phyloP scores from a whole-genome alignment of 2,797 vertebrate genomes.

The Sparus aurata region DNA sequence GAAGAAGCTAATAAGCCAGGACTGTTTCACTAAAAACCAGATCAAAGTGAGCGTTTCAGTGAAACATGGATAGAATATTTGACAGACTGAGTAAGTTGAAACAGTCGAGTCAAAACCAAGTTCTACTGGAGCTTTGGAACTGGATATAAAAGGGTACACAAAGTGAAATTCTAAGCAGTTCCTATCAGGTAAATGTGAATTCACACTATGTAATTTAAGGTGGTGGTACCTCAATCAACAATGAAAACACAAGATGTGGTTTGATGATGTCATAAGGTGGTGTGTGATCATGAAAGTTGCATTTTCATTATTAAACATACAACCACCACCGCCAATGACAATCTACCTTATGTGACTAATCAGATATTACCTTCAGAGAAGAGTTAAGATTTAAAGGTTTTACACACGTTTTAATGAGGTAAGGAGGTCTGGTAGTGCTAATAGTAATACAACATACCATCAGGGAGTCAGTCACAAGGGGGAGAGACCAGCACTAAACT shows the following conservation, averaged over 20 bases:
- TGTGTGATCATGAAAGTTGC: no score
- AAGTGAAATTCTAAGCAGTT: not conserved
- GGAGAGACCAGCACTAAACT: not conserved
- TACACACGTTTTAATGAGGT: no score
- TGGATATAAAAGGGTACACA: not conserved
- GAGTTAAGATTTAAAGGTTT: no score
- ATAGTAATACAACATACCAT: not conserved
- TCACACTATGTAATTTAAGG: not conserved
- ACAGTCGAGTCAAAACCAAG: not conserved
- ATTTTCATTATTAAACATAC: no score
- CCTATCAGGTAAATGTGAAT: not conserved
- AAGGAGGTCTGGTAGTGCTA: not conserved
- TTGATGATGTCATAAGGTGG: no score
- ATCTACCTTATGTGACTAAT: no score
- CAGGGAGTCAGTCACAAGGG: not conserved
- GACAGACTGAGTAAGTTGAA: not conserved
- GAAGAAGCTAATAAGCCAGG: not conserved
- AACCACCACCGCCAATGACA: no score
- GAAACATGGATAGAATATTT: conserved; percentile 2
- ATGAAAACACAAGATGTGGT: no score
- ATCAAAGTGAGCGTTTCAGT: not conserved
- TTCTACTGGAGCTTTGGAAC: not conserved
- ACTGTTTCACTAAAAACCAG: not conserved
- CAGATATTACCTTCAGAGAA: no score
- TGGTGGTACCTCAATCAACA: no score